Evolutionary conservation across 2,888 invertebrate genomes (phyloP), one percentile per base, ranked within the genome.

Genomic region (Mellilla xanthometata): DNA sequence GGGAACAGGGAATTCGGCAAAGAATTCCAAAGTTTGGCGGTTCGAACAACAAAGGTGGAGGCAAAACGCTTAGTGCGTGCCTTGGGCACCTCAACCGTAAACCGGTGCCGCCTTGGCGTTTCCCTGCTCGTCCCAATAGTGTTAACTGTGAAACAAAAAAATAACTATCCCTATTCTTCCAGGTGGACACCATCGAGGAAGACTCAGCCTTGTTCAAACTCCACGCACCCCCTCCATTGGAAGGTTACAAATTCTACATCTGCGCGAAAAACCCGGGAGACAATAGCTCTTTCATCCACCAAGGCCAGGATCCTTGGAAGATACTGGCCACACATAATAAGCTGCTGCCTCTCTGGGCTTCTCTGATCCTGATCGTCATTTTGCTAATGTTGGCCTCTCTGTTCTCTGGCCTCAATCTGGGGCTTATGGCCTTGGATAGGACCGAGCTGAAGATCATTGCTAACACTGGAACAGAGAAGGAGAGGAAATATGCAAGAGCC

Each of bases 341-440:
- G 59, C 67, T 95, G 0, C 72, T 97, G 15, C 97, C 97, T 0
- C 62, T 95, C 0, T 97, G 96, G 96, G 91, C 93, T 0, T 93
- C 95, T 31, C 90, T 97, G 15, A 63, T 92, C 8, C 92, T 97
- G 6, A 95, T 97, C 49, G 66, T 93, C 2, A 77, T 88, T 0
- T 94, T 99, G 31, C 91, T 99, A 12, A 82, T 92, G 58, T 93
- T 99, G 62, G 99, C 99, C 0, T 97, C 98, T 0, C 90, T 99
- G 0, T 99, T 99, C 87, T 99, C 99, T 47, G 99, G 99, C 1
- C 90, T 99, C 5, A 99, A 99, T 80, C 91, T 99, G 35, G 97
- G 99, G 30, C 90, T 99, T 8, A 98, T 99, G 99, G 94, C 99
- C 0, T 82, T 99, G 65, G 98, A 99, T 72, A 93, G 96, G 63